These are phyloP conservation scores for Liopterus haemorrhoidalis DNA, from an alignment of 2,888 invertebrate species.

Conservation along the genomic window DNA sequence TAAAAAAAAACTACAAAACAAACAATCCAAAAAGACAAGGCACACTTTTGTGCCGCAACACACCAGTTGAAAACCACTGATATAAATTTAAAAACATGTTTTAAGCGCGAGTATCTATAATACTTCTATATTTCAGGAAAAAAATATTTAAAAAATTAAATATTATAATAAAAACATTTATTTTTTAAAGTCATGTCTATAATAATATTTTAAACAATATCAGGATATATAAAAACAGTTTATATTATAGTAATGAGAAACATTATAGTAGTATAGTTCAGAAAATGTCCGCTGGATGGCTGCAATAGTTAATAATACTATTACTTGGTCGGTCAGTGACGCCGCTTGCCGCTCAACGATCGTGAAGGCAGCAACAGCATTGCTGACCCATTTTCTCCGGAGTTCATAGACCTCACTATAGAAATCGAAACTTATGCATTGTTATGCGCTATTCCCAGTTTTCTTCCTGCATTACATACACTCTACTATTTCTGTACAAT, in stretches of 20 bases:
- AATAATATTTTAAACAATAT: not conserved
- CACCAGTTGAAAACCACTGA: no score
- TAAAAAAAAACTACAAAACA: no score
- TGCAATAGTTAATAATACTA: constrained; percentile 14
- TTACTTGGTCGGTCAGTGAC: constrained; percentile 17
- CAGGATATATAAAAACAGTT: not conserved
- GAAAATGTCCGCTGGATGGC: constrained; percentile 15
- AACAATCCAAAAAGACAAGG: no score
- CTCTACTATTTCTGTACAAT: no score
- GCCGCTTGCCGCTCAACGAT: constrained; percentile 17
- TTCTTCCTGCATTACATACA: no score
- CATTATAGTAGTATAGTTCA: constrained; percentile 10
- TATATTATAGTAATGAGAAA: not conserved
- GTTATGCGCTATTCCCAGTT: constrained; percentile 17
- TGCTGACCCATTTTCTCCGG: constrained; percentile 22
- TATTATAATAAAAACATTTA: not conserved
- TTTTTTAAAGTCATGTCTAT: not conserved
- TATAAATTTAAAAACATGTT: not conserved
- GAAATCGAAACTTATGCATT: constrained; percentile 22
- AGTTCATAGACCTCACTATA: constrained; percentile 19
- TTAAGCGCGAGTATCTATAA: not conserved
- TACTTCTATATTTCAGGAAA: not conserved
- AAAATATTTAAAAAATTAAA: not conserved
- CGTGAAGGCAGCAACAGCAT: constrained; percentile 20
- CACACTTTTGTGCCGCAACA: no score